Evolutionary conservation across 1,140 invertebrate genomes (phyloP).

Genomic region (Scaptomyza hsui): DNA sequence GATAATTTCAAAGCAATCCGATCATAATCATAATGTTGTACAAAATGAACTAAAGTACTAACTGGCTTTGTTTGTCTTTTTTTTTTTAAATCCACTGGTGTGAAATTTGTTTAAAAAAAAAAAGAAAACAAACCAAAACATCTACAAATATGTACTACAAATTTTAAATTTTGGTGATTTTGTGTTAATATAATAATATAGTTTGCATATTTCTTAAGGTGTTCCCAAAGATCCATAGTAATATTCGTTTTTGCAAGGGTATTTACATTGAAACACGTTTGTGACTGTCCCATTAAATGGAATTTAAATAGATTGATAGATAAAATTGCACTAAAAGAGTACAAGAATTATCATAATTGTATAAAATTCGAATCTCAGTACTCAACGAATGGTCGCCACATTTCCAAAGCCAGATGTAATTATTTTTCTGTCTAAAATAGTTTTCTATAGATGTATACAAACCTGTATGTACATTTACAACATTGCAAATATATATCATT

Average conservation of each 20-base stretch:
- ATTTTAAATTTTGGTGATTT: too few relatives aligned
- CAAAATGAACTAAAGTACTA: background rate
- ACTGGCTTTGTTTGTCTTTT: too few relatives aligned
- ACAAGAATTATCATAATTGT: constrained; percentile 6
- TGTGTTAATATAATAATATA: too few relatives aligned
- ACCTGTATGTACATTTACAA: constrained; percentile 1
- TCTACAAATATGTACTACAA: too few relatives aligned
- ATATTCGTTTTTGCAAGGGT: background rate
- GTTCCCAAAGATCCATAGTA: background rate
- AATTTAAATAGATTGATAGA: constrained; percentile 9
- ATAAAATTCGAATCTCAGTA: background rate
- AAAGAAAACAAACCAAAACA: too few relatives aligned
- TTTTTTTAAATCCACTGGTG: too few relatives aligned
- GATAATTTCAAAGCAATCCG: background rate
- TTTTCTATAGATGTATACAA: constrained; percentile 23
- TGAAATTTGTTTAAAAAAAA: too few relatives aligned
- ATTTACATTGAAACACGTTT: constrained; percentile 4
- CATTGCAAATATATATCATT: constrained; percentile 19
- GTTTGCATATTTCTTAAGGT: background rate
- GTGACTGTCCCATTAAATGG: constrained; percentile 45
- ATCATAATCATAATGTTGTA: background rate
- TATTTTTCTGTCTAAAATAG: background rate
- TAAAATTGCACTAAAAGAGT: constrained; percentile 3
- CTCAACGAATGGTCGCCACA: background rate
- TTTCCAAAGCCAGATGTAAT: background rate